Evolutionary conservation across 37 sponge, comb jelly and placozoan species (phyloP).

Genomic region (Hormiphora californensis): DNA sequence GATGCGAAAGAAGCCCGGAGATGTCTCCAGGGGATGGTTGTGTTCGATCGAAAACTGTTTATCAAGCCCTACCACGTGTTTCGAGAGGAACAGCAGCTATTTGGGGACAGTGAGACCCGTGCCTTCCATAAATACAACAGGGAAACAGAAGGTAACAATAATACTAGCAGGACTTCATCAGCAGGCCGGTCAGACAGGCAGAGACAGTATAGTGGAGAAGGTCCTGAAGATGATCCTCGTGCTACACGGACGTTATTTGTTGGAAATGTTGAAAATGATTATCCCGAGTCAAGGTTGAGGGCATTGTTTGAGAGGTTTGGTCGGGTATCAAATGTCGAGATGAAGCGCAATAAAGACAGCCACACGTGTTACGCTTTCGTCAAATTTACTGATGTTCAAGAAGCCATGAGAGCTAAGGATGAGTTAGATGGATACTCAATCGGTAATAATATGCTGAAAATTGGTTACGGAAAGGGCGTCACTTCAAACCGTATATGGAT

Average conservation of each 20-base stretch:
- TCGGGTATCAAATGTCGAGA: slow-evolving; percentile 77
- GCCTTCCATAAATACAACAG: slow-evolving; percentile 46
- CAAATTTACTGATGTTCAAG: slow-evolving; percentile 74
- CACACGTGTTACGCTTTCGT: slow-evolving; percentile 83
- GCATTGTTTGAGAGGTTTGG: slow-evolving; percentile 81
- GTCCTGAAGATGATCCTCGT: slow-evolving; percentile 63
- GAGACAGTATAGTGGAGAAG: not conserved
- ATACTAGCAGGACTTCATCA: too few relatives aligned
- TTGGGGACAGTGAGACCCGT: slow-evolving; percentile 46
- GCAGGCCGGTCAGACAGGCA: not conserved
- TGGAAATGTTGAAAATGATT: slow-evolving; percentile 76
- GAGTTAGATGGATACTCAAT: slow-evolving; percentile 77
- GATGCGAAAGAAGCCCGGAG: slow-evolving; percentile 41
- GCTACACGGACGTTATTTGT: slow-evolving; percentile 93
- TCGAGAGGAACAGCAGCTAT: slow-evolving; percentile 29
- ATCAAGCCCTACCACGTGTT: slow-evolving; percentile 49
- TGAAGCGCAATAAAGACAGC: slow-evolving; percentile 62
- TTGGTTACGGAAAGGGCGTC: slow-evolving; percentile 81
- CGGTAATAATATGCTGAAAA: slow-evolving; percentile 68
- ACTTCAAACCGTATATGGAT: slow-evolving; percentile 77
- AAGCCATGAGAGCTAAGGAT: slow-evolving; percentile 84
- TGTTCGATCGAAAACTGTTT: slow-evolving; percentile 37
- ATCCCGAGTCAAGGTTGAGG: slow-evolving; percentile 74
- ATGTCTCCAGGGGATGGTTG: slow-evolving; percentile 21
- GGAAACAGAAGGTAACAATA: not conserved